Evolutionary conservation across 2,113 vertebrate species (phyloP), one percentile per base, ranked within the genome.

Genomic region (Echinops telfairi): DNA sequence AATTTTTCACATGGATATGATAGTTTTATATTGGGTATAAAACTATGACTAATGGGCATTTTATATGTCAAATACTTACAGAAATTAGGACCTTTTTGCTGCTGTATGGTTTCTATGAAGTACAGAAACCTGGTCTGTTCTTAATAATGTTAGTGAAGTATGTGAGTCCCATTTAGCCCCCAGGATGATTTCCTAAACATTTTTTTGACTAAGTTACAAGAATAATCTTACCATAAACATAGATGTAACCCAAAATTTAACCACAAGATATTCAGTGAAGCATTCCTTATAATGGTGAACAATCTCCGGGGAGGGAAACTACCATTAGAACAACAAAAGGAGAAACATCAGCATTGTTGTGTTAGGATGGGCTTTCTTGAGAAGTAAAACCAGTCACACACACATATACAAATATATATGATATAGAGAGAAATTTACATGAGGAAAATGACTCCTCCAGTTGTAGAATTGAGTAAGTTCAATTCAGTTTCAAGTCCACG

Each of bases 51-150:
- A 89, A 73, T 88, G 15, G 25, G n/a, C 17, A 81, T 53, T 82
- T 73, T 91, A 82, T 6, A 22, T 70, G 29, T 90, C n/a, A 85
- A 73, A 87, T 80, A 93, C 23, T 89, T 80, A 93, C 23, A 83
- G 38, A 89, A 93, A 82, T 12, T 58, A 82, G 16, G 4, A 43
- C 27, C 10, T 79, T 83, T 27, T 57, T 86, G 27, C 75, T 94
- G 3, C 57, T 70, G 3, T 89, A 22, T 62, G 31, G 47, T 8
- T 36, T 36, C 62, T 66, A 9, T 40, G 19, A 89, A 83, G n/a
- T 29, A 1, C 25, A 70, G 6, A 16, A 77, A 75, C 33, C 27
- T 53, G 1, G n/a, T 70, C 27, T 75, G 58, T 4, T n/a, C 29
- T 80, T 77, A 43, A 40, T 80, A 64, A 66, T 76, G 33, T 70